Percentiles rank a stretch among this genome's conserved stretches.
Conservation (phyloP, 2,888 invertebrate genomes). For the Ernsta delagoae region DNA sequence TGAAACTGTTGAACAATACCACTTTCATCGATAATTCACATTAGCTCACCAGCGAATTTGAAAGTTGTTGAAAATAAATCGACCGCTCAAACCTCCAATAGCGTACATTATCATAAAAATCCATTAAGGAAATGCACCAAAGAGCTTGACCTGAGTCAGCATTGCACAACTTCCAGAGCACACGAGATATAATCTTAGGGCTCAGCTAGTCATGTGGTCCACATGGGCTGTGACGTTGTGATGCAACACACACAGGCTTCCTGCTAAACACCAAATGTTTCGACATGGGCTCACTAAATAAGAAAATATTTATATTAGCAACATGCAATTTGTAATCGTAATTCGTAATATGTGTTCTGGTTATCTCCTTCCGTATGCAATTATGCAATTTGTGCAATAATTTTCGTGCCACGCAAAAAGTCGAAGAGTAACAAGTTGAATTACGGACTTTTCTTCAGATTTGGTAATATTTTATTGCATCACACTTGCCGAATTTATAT, state of each 20-base stretch:
- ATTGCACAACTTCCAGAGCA: background rate
- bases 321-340: background rate
- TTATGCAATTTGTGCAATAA: too few relatives aligned
- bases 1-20: too few relatives aligned
- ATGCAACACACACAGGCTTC: background rate
- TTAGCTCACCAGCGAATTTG: too few relatives aligned
- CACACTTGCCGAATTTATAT: too few relatives aligned
- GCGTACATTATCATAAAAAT: background rate
- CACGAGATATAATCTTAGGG: background rate
- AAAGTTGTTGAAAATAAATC: background rate
- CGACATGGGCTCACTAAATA: conserved; percentile 3
- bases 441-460: too few relatives aligned
- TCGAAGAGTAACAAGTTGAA: too few relatives aligned
- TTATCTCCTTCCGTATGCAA: background rate
- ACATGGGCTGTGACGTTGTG: background rate
- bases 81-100: background rate
- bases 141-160: background rate
- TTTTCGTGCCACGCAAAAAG: too few relatives aligned
- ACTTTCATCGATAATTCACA: too few relatives aligned
- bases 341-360: background rate
- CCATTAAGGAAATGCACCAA: background rate
- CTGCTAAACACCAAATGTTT: conserved; percentile 6
- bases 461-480: too few relatives aligned
- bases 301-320: conserved; percentile 6
- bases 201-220: background rate